Base-by-base conservation (phyloP, 2,113 vertebrate species). In the Macquaria ambigua region DNA sequence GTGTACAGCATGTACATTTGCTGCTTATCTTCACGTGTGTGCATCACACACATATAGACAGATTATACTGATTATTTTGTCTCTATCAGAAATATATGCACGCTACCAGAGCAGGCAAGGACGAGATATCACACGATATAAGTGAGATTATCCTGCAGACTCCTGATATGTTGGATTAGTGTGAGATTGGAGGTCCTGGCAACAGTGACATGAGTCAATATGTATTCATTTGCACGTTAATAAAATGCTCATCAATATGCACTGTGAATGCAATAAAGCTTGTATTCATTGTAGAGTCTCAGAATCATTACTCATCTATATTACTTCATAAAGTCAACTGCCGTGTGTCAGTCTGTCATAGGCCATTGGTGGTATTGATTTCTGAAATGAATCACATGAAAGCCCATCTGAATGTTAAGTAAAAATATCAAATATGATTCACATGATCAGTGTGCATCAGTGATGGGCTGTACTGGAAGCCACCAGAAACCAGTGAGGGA, bases 211-310 rank as follows among this genome's bases (percentile, higher is more conserved):
- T 11, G 11, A 84, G 55, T 86, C 66, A 46, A 81, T 81, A 59
- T 53, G 20, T 46, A n/a, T 86, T 63, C 0, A 88, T 82, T 84
- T 77, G 63, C 37, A 76, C 67, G 23, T 67, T 68, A 62, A 85
- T 66, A 53, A 71, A 76, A 53, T 4, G 34, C 8, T 73, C 25
- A 25, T 77, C 20, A 23, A 67, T 67, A 15, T 14, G 10, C 21
- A 3, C 7, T 5, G 28, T 14, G 43, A 48, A 55, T 9, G 28
- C 34, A 28, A 66, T 9, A 39, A 74, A 48, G 14, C 5, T 53
- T 74, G 11, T 28, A 28, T 80, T 37, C 21, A 74, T 0, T 41
- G 37, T 15, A 0, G 5, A 43, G 37, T 41, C 25, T 25, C 10
- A 21, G 10, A 55, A 41, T 81, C 81, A 28, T 41, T 46, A 39